A percentile compares a stretch with the other conserved stretches of the same genome.
These are phyloP conservation scores for Elephantulus edwardii DNA, from an alignment of 2,113 vertebrate genomes.

Conservation along the genomic window DNA sequence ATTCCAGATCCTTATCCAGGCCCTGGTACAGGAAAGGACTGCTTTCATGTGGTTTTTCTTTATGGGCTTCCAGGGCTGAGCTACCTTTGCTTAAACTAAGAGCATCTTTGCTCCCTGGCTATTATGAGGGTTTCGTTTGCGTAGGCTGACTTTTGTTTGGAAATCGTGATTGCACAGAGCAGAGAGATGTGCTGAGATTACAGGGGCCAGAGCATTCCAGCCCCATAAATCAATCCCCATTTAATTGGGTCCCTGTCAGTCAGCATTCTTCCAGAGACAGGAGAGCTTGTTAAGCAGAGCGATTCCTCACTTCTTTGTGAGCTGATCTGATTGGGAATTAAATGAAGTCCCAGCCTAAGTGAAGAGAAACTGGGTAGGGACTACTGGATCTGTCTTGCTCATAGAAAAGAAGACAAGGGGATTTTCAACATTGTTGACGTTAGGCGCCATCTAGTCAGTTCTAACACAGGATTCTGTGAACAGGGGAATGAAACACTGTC, in stretches of 20 bases:
- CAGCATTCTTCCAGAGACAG: conserved; percentile 61
- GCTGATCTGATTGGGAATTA: conserved; percentile 37
- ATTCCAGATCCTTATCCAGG: conserved; percentile 72
- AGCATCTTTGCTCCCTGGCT: conserved; percentile 47
- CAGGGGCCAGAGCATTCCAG: conserved; percentile 49
- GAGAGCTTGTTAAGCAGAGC: conserved; percentile 51
- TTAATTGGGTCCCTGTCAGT: conserved; percentile 65
- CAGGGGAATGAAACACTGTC: too few relatives aligned
- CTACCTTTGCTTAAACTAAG: conserved; percentile 65
- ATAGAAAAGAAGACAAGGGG: neutral
- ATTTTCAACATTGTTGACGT: too few relatives aligned
- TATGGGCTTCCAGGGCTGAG: conserved; percentile 57
- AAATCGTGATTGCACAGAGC: conserved; percentile 55
- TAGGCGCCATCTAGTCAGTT: too few relatives aligned
- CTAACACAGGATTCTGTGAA: too few relatives aligned
- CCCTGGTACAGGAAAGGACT: neutral
- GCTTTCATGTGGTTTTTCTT: conserved; percentile 72
- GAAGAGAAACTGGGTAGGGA: neutral
- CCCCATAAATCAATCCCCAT: conserved; percentile 74
- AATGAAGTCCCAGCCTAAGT: conserved; percentile 22
- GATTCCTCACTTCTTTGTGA: conserved; percentile 37
- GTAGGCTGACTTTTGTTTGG: conserved; percentile 64
- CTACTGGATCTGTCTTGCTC: neutral
- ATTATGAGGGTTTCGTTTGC: conserved; percentile 24
- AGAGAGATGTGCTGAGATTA: conserved; percentile 67